Percentiles rank a stretch among this genome's conserved stretches.
These are phyloP conservation scores for Psettodes erumei DNA, from an alignment of 2,113 vertebrate genomes.

Conservation along the genomic window DNA sequence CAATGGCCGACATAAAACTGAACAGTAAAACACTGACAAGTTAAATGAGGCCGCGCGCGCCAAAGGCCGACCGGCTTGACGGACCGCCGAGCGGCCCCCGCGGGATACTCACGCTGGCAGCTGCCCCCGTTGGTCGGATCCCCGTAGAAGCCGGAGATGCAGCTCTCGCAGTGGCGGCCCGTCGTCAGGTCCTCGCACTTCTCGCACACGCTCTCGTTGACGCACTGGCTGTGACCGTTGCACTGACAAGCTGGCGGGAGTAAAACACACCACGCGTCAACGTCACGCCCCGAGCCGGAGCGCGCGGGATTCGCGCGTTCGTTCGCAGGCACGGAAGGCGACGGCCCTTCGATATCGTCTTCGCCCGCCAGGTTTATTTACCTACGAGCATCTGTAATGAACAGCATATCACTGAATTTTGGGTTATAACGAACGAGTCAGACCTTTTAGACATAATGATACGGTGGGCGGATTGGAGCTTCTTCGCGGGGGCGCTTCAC, in stretches of 20 bases:
- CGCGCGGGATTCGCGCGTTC: no score
- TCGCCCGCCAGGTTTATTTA: neutral
- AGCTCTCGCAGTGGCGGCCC: constrained; percentile 94
- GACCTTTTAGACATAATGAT: neutral
- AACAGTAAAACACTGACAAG: constrained; percentile 51
- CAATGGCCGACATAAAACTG: constrained; percentile 51
- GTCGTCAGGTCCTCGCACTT: constrained; percentile 96
- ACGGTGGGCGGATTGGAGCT: neutral
- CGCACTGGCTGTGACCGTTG: constrained; percentile 95
- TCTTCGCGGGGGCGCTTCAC: neutral
- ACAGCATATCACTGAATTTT: neutral
- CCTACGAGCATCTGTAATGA: no score
- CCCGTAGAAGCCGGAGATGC: constrained; percentile 95
- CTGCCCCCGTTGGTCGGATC: constrained; percentile 97
- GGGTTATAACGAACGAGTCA: neutral
- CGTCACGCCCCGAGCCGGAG: no score
- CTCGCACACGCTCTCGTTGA: constrained; percentile 96
- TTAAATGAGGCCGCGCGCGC: constrained; percentile 27
- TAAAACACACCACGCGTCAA: neutral
- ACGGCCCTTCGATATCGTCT: neutral
- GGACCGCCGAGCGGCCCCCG: neutral
- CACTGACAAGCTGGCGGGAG: constrained; percentile 92
- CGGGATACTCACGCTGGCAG: constrained; percentile 92
- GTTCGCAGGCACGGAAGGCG: neutral
- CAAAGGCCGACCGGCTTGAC: neutral